Evolutionary conservation across 2,797 vertebrate genomes (phyloP).

Genomic region (Pristis pectinata): DNA sequence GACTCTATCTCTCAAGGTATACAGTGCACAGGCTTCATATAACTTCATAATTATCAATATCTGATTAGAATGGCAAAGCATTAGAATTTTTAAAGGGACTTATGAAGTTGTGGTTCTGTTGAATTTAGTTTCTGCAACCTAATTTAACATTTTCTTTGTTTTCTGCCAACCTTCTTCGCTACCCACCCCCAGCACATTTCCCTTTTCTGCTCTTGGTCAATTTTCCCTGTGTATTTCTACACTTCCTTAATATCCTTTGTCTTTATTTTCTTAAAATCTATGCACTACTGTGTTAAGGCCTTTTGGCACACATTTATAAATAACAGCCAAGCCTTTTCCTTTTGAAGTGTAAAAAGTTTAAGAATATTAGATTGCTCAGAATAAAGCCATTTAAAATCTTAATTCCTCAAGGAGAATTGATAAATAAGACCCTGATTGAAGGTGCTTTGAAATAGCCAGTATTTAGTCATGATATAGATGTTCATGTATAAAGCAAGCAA

Average conservation of each 20-base stretch:
- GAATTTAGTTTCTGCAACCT: not conserved
- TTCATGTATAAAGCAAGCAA: too few relatives aligned
- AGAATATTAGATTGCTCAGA: not conserved
- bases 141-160: not conserved
- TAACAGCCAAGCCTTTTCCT: not conserved
- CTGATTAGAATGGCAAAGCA: not conserved
- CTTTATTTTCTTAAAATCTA: not conserved
- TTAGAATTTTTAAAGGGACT: not conserved
- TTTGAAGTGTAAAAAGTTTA: not conserved
- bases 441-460: not conserved
- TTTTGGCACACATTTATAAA: not conserved
- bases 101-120: not conserved
- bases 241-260: not conserved
- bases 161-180: not conserved
- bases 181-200: too few relatives aligned
- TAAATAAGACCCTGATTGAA: not conserved
- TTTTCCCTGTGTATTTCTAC: not conserved
- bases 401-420: not conserved
- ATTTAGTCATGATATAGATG: too few relatives aligned
- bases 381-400: not conserved
- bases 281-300: not conserved
- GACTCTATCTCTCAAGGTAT: not conserved
- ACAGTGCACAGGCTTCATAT: not conserved
- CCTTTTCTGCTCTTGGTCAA: not conserved
- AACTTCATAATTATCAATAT: not conserved